Evolutionary conservation across 2,797 vertebrate species (phyloP).

Genomic region (Silurus aristotelis): DNA sequence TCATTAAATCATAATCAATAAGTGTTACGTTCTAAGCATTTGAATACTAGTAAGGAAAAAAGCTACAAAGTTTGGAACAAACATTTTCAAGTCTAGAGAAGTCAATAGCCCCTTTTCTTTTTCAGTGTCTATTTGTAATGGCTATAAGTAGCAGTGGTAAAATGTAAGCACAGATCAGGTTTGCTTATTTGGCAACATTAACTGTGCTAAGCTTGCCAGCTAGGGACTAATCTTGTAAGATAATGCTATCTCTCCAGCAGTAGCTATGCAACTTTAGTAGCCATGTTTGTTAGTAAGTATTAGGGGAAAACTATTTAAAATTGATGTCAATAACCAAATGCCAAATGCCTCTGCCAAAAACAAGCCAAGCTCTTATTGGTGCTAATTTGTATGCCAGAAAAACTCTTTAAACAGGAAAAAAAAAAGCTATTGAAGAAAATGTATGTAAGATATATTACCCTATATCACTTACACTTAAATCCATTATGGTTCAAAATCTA

Average conservation of each 20-base stretch:
- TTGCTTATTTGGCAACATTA: background rate
- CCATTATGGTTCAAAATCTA: background rate
- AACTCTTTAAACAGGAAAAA: background rate
- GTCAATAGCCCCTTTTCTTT: background rate
- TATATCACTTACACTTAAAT: background rate
- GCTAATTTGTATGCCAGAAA: background rate
- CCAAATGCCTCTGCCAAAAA: background rate
- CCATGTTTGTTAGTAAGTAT: background rate
- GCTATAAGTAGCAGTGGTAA: background rate
- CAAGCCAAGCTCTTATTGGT: background rate
- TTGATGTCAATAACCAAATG: background rate
- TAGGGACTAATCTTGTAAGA: background rate
- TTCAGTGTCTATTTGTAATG: background rate
- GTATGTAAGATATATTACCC: background rate
- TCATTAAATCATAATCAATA: background rate
- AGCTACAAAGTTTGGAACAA: background rate
- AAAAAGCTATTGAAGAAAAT: background rate
- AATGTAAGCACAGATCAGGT: background rate
- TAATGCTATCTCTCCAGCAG: background rate
- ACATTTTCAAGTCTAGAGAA: background rate
- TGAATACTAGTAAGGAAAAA: slow-evolving; percentile 2
- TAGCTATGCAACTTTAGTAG: background rate
- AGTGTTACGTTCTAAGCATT: background rate
- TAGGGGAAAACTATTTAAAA: background rate
- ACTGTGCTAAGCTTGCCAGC: background rate